Conservation (phyloP, 2,113 vertebrate species). For the Bufo gargarizans region DNA sequence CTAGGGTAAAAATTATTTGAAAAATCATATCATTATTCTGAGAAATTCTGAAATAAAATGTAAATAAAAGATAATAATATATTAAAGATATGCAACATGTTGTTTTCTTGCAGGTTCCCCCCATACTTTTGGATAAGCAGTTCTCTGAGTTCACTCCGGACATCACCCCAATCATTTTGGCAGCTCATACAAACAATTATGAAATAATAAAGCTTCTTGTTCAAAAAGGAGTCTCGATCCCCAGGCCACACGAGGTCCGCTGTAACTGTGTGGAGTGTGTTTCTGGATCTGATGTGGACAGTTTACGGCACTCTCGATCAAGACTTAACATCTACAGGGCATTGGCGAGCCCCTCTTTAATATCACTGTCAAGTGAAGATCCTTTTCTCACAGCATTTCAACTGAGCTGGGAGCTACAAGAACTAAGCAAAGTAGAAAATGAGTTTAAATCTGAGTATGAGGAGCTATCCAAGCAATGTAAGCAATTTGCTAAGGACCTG, state of each 20-base stretch:
- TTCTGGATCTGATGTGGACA: conserved; percentile 91
- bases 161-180: conserved; percentile 96
- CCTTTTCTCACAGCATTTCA: conserved; percentile 97
- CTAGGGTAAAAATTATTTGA: too few species aligned
- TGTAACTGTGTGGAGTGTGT: conserved; percentile 92
- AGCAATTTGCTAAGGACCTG: conserved; percentile 94
- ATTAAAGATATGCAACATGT: conserved; percentile 2
- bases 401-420: conserved; percentile 94
- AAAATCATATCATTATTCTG: too few species aligned
- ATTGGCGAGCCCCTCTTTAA: conserved; percentile 88
- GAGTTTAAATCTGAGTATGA: conserved; percentile 97
- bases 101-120: conserved; percentile 82
- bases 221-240: conserved; percentile 92
- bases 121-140: conserved; percentile 89
- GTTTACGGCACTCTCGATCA: conserved; percentile 91
- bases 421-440: conserved; percentile 94
- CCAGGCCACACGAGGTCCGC: conserved; percentile 91
- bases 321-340: conserved; percentile 96
- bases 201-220: conserved; percentile 95
- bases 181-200: conserved; percentile 97
- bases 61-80: not conserved
- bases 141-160: conserved; percentile 97
- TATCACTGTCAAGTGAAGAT: conserved; percentile 94
- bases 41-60: too few species aligned
- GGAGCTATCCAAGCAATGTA: conserved; percentile 87